phyloP scores from a whole-genome alignment of 2,888 invertebrate species.

The Synanthedon myopaeformis region DNA sequence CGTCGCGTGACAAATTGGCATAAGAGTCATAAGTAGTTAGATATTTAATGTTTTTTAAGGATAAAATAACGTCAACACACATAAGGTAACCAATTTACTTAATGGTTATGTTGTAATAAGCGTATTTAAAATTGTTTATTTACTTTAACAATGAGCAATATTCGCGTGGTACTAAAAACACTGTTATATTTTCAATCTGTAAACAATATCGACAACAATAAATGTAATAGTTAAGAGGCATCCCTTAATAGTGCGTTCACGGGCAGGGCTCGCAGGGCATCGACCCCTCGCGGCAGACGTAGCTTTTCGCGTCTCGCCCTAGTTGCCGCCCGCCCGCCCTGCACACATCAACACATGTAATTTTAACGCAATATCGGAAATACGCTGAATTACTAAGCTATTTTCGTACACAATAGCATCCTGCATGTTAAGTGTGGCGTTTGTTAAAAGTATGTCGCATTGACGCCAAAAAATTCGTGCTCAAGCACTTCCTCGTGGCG shows the following conservation, averaged over 20 bases:
- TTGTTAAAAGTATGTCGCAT: not conserved
- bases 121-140: too few species aligned
- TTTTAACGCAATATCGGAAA: conserved; percentile 7
- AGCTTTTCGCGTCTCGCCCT: conserved; percentile 64
- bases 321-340: conserved; percentile 53
- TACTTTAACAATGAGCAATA: too few species aligned
- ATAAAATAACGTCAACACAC: too few species aligned
- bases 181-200: not conserved
- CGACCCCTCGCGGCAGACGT: conserved; percentile 56
- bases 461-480: conserved; percentile 25
- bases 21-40: too few species aligned
- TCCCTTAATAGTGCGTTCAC: conserved; percentile 51
- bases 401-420: not conserved
- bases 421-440: not conserved
- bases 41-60: too few species aligned
- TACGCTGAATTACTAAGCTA: not conserved
- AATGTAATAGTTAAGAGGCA: conserved; percentile 23
- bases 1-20: too few species aligned
- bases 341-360: conserved; percentile 24
- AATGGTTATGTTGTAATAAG: too few species aligned
- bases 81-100: too few species aligned
- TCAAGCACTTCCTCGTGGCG: conserved; percentile 25
- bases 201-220: conserved; percentile 46
- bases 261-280: conserved; percentile 60
- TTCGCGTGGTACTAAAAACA: too few species aligned